Percentiles rank a stretch among this genome's conserved stretches.
Evolutionary conservation across 2,888 invertebrate species (phyloP).

Genomic region (Microplitis deprimator): DNA sequence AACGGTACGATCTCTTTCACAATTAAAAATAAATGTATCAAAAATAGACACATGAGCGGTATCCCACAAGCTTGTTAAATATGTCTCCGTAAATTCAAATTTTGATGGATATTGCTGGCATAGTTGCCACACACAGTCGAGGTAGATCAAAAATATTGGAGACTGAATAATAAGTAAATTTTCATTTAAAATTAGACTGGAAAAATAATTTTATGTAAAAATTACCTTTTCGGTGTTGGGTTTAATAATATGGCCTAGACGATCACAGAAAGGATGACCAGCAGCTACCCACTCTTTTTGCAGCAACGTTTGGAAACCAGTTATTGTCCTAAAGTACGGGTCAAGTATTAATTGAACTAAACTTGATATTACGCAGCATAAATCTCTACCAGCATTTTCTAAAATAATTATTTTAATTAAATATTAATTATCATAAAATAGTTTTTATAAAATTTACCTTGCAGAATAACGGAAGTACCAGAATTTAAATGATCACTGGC

Average conservation of each 20-base stretch:
- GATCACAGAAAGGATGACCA: conserved; percentile 90
- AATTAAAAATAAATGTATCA: conserved; percentile 94
- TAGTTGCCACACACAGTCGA: conserved; percentile 96
- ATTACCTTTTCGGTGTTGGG: conserved; percentile 74
- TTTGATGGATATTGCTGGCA: conserved; percentile 88
- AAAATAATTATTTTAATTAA: conserved; percentile 44
- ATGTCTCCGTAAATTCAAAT: conserved; percentile 94
- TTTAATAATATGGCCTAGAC: conserved; percentile 80
- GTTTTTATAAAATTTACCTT: conserved; percentile 75
- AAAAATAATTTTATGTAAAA: conserved; percentile 2
- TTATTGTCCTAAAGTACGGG: conserved; percentile 84
- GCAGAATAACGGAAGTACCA: conserved; percentile 85
- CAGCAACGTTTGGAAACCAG: conserved; percentile 90
- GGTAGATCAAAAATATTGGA: conserved; percentile 90
- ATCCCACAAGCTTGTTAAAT: conserved; percentile 94
- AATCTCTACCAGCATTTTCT: conserved; percentile 88
- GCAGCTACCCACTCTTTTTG: conserved; percentile 96
- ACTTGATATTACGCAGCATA: conserved; percentile 89
- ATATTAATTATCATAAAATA: background rate
- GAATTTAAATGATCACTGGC: conserved; percentile 79
- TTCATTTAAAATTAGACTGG: background rate
- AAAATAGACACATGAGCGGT: conserved; percentile 89
- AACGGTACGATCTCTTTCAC: conserved; percentile 81
- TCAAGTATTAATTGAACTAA: conserved; percentile 90
- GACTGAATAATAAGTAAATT: conserved; percentile 73